Evolutionary conservation across 2,888 invertebrate genomes (phyloP).

Genomic region (Acleris literana): DNA sequence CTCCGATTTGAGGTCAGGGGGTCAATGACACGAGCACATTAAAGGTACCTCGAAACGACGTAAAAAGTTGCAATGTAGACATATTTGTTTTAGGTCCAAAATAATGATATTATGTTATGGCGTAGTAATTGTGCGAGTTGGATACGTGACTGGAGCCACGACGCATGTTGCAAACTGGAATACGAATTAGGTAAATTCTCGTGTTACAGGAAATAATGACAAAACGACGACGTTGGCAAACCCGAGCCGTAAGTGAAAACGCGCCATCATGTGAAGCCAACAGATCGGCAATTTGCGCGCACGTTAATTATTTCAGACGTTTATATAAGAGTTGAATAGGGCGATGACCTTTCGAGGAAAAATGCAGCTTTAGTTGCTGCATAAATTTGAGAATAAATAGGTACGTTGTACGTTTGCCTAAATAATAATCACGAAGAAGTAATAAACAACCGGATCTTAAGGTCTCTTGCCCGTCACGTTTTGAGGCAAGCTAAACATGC

Average conservation of each 20-base stretch:
- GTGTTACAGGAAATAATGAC: constrained; percentile 27
- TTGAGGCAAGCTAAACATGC: not conserved
- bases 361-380: not conserved
- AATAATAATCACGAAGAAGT: not conserved
- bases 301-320: constrained; percentile 14
- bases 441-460: constrained; percentile 9
- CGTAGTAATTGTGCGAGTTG: not conserved
- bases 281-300: constrained; percentile 2
- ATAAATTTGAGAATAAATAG: not conserved
- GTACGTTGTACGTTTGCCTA: not conserved
- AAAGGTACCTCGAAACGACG: constrained; percentile 4
- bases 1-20: constrained; percentile 30
- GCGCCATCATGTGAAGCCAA: not conserved
- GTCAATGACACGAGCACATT: constrained; percentile 30
- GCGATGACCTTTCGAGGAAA: constrained; percentile 25
- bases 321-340: constrained; percentile 20
- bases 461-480: not conserved
- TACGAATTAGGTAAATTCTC: constrained; percentile 11
- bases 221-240: constrained; percentile 15
- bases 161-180: constrained; percentile 16
- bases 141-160: constrained; percentile 20
- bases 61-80: not conserved
- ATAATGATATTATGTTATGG: too few species aligned
- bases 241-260: constrained; percentile 9
- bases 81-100: not conserved